Base-by-base conservation (phyloP, 2,888 invertebrate species). In the Hirtodrosophila confusa region DNA sequence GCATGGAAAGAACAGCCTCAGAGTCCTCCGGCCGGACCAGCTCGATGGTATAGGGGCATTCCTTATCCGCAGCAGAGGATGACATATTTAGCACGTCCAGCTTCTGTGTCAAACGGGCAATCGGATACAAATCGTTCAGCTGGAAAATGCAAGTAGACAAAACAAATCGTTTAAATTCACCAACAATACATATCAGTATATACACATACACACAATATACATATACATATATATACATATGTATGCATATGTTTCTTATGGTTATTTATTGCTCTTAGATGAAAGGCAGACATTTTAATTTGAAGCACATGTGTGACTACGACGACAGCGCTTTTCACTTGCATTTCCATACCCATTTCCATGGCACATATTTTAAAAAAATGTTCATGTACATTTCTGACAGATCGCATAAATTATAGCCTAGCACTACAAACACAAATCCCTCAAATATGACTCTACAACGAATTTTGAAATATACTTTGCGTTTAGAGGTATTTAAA, bases 1-100 rank as follows among this genome's bases (percentile, higher is more conserved):
- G 91, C 85, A 95, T 93, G 35, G 91, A 89, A 65, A 95, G 91
- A 11, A 94, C 92, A 41, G 90, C 92, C 3, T 93, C 92, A 1
- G 90, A 89, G 80, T 95, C 94, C 51, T 92, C 91, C 12, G 92
- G 90, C 36, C 79, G 82, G 7, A 93, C 84, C 0, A 91, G 85
- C 41, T 92, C 91, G 41, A 93, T 89, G 41, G 90, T 91, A 43
- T 90, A 91, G 54, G 90, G 78, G 44, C 80, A 78, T 48, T 89
- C 86, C 54, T 85, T 58, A 2, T 61, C 66, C 49, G 43, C 12
- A 5, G 62, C 11, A 23, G 66, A 7, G 17, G 74, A 63, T 17
- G 90, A 82, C 69, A 91, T 88, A 69, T 88, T 90, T 12, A 90
- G 71, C 39, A 86, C 82, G 64, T 85, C 90, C 91, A 91, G 89